Base-by-base conservation (phyloP, 2,113 vertebrate genomes). In the Phasianus colchicus region DNA sequence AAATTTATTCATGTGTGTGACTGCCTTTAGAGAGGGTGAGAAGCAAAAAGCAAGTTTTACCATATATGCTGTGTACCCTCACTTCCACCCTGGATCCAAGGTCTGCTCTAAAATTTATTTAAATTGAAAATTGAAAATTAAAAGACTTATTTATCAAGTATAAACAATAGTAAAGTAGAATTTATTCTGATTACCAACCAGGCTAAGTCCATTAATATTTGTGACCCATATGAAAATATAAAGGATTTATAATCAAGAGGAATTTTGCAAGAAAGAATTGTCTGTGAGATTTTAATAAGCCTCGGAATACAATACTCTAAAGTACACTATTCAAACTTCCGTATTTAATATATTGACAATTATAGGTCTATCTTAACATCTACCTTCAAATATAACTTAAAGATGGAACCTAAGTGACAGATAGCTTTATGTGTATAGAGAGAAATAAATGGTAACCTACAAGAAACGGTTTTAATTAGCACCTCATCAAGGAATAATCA, bases 221-320 rank as follows among this genome's bases (percentile, higher is more conserved):
- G 9, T 43, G 30, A 3, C 8, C 2, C 60, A 13, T 36, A 55
- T 0, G 4, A 2, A 82, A 86, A 87, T 64, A 73, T 0, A 40
- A 27, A 77, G 3, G 2, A 77, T 63, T 73, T 86, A 64, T n/a
- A 69, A 32, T 52, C 10, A 83, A 88, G 20, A 73, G 11, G 22
- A 77, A 58, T 45, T 63, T 88, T 88, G 11, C 21, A 78, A 83
- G 61, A 65, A 87, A 79, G 18, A 83, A 91, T 65, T 36, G 69
- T 6, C 27, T 42, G 13, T 63, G 71, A 76, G 32, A 74, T 66
- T 91, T 69, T 76, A 88, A 92, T 76, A 76, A 77, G 12, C 4
- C 4, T 89, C 83, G 32, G 73, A 78, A 48, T 65, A 75, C 22
- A 89, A 32, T 71, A 40, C 13, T 64, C 42, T 71, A 9, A 89